Conservation (phyloP, 1,140 invertebrate species). For the Drosophila kikkawai region DNA sequence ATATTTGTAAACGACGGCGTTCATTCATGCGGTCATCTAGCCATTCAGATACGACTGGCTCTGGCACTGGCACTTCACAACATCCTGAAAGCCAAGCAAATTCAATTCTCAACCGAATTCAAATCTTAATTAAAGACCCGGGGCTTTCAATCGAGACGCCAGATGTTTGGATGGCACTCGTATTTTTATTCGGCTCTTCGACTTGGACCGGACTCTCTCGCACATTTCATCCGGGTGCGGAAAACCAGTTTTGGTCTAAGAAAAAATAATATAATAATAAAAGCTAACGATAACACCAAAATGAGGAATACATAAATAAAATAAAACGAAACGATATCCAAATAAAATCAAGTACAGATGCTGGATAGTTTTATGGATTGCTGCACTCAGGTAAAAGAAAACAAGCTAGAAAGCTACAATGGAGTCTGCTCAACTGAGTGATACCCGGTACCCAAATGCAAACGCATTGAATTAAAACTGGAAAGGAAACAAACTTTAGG, state of each 20-base stretch:
- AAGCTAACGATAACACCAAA: constrained; percentile 8
- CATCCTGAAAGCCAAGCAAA: constrained; percentile 46
- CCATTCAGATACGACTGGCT: constrained; percentile 23
- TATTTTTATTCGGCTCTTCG: constrained; percentile 29
- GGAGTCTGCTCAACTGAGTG: not conserved
- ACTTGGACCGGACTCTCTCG: constrained; percentile 36
- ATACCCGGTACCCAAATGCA: not conserved
- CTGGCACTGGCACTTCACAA: constrained; percentile 23
- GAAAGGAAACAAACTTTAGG: not conserved
- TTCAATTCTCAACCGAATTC: constrained; percentile 46
- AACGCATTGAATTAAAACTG: not conserved
- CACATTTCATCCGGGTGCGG: constrained; percentile 49
- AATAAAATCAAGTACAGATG: constrained; percentile 47
- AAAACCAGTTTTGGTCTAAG: constrained; percentile 35
- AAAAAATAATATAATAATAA: constrained; percentile 22
- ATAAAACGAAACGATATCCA: constrained; percentile 20
- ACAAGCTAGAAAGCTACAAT: not conserved
- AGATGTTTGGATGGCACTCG: constrained; percentile 39
- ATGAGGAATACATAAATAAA: constrained; percentile 6
- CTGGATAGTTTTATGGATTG: constrained; percentile 5
- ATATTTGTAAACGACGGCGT: constrained; percentile 36
- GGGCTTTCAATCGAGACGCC: constrained; percentile 34
- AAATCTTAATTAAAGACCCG: constrained; percentile 56
- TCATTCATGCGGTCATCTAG: constrained; percentile 40
- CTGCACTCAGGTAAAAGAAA: not conserved